Conservation (phyloP, 1,140 invertebrate species). For the Drosophila tsacasi region DNA sequence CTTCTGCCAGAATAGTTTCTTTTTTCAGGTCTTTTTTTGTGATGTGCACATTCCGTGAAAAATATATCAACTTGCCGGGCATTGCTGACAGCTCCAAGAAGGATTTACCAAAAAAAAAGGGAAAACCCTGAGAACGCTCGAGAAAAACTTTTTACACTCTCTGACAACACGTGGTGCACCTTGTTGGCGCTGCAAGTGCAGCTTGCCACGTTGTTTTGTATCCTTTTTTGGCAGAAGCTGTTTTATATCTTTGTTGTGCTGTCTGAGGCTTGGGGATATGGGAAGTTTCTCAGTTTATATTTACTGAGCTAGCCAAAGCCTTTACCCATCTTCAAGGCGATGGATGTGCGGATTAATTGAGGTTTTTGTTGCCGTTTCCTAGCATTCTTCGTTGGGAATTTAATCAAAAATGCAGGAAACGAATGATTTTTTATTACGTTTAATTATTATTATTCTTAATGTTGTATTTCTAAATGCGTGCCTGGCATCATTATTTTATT, state of each 20-base stretch:
- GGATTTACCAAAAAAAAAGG: constrained; percentile 39
- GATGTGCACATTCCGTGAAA: constrained; percentile 55
- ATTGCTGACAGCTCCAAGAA: constrained; percentile 66
- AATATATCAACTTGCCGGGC: constrained; percentile 61
- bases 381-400: background rate
- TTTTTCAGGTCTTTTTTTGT: constrained; percentile 33
- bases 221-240: constrained; percentile 18
- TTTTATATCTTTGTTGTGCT: constrained; percentile 39
- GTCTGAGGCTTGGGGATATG: constrained; percentile 31
- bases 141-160: constrained; percentile 52
- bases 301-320: constrained; percentile 28
- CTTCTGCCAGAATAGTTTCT: constrained; percentile 15
- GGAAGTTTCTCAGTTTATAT: constrained; percentile 38
- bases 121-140: constrained; percentile 8
- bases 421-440: too few species aligned
- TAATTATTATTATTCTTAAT: background rate
- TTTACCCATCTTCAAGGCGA: constrained; percentile 9
- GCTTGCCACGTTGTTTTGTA: constrained; percentile 11
- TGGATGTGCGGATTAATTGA: constrained; percentile 37
- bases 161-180: constrained; percentile 50
- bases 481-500: too few species aligned
- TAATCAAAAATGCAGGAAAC: background rate
- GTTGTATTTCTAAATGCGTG: background rate
- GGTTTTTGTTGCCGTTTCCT: background rate
- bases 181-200: constrained; percentile 34